phyloP scores from a whole-genome alignment of 2,797 vertebrate genomes.

The Linurgus olivaceus region DNA sequence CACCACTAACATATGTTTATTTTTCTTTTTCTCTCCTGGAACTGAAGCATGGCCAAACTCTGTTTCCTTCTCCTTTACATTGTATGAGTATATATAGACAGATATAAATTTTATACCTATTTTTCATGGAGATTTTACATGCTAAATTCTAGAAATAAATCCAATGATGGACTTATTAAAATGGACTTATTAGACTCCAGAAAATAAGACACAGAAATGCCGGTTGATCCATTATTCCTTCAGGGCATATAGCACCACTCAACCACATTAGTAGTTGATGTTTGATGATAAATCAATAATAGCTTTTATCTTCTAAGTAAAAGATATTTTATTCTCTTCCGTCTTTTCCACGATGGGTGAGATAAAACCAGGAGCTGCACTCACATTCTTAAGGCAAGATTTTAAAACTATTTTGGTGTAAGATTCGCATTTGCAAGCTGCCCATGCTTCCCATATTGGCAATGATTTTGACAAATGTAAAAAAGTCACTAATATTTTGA shows the following conservation, averaged over 20 bases:
- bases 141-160: constrained; percentile 61
- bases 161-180: constrained; percentile 40
- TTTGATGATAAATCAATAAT: constrained; percentile 74
- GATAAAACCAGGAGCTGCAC: constrained; percentile 45
- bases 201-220: constrained; percentile 59
- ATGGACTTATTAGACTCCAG: constrained; percentile 43
- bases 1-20: constrained; percentile 79
- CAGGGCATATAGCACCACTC: constrained; percentile 62
- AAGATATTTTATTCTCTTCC: constrained; percentile 70
- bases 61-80: constrained; percentile 37
- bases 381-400: constrained; percentile 72
- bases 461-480: constrained; percentile 84
- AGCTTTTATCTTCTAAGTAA: constrained; percentile 74
- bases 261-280: constrained; percentile 71
- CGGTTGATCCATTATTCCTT: constrained; percentile 65
- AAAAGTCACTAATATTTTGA: constrained; percentile 88
- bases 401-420: constrained; percentile 71
- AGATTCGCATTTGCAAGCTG: constrained; percentile 80
- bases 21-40: constrained; percentile 65
- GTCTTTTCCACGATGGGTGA: not conserved
- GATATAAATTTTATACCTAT: constrained; percentile 41
- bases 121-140: constrained; percentile 47
- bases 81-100: not conserved
- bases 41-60: constrained; percentile 73
- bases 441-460: constrained; percentile 80